Evolutionary conservation across 2,888 invertebrate genomes (phyloP).

Genomic region (Melangyna quadrimaculata): DNA sequence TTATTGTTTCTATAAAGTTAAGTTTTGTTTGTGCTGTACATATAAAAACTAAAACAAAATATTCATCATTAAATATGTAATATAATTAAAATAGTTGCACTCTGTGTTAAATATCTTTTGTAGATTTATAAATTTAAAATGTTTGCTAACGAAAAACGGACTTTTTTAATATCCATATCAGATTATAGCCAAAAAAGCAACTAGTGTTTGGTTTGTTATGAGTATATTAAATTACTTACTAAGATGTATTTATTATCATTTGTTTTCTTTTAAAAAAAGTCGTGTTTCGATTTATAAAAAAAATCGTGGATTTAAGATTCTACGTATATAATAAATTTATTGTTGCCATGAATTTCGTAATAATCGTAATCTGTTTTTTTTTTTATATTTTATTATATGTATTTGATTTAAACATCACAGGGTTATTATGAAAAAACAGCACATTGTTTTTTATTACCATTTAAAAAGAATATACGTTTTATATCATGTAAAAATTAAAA

Average conservation of each 20-base stretch:
- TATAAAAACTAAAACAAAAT: neutral
- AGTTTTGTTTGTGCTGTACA: constrained; percentile 21
- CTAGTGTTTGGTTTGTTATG: constrained; percentile 6
- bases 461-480: neutral
- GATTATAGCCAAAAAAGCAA: constrained; percentile 61
- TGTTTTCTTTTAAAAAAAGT: constrained; percentile 49
- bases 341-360: constrained; percentile 24
- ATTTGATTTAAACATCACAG: constrained; percentile 69
- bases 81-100: constrained; percentile 33
- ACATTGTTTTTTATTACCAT: constrained; percentile 40
- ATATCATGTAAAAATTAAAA: constrained; percentile 12
- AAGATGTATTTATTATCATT: constrained; percentile 53
- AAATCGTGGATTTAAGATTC: constrained; percentile 30
- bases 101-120: constrained; percentile 8
- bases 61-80: neutral
- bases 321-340: constrained; percentile 16
- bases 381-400: constrained; percentile 22
- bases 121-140: constrained; percentile 14
- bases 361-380: neutral
- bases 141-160: constrained; percentile 65
- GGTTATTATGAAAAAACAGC: constrained; percentile 58
- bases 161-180: constrained; percentile 21
- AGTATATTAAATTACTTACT: constrained; percentile 14
- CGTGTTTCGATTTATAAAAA: constrained; percentile 49
- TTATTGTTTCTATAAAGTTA: constrained; percentile 15